A percentile compares a stretch with the other conserved stretches of the same genome.
Conservation (phyloP, 2,888 invertebrate species). For the Hemicrepidius hirtus region DNA sequence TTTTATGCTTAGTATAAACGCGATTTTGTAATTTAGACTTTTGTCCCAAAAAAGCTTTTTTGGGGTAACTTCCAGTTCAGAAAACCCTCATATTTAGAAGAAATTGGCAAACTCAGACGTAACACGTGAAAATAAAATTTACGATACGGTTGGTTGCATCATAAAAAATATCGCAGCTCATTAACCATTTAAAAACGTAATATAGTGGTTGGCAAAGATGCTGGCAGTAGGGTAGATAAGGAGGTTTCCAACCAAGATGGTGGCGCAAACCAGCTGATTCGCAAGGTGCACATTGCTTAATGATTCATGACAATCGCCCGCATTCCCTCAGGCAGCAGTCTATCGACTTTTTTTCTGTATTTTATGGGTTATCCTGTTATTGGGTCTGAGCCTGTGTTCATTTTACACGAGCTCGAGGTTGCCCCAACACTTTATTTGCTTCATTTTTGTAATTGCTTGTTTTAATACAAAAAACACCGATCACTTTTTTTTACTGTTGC, state of each 20-base stretch:
- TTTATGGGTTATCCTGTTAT: constrained; percentile 44
- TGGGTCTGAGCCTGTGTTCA: constrained; percentile 29
- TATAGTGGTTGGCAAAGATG: constrained; percentile 36
- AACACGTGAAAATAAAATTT: constrained; percentile 17
- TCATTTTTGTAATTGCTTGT: constrained; percentile 21
- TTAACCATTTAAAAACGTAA: constrained; percentile 39
- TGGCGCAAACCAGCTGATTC: constrained; percentile 45
- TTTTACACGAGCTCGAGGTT: constrained; percentile 18
- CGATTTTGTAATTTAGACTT: constrained; percentile 5
- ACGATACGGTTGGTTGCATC: constrained; percentile 7
- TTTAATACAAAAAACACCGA: background rate
- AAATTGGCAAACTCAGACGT: constrained; percentile 16
- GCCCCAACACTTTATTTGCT: constrained; percentile 19
- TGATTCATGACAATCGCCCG: constrained; percentile 51
- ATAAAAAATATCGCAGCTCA: constrained; percentile 42
- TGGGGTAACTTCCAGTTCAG: background rate
- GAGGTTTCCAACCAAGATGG: constrained; percentile 39
- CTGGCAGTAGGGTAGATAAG: constrained; percentile 43
- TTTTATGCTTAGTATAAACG: constrained; percentile 6
- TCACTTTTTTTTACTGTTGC: no score
- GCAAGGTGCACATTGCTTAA: constrained; percentile 51
- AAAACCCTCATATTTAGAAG: background rate
- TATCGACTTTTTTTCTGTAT: constrained; percentile 43
- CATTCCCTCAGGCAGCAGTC: constrained; percentile 37
- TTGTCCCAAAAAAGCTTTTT: background rate